A percentile compares a stretch with the other conserved stretches of the same genome.
Conservation (phyloP, 2,888 invertebrate species). For the Tipula helvola region DNA sequence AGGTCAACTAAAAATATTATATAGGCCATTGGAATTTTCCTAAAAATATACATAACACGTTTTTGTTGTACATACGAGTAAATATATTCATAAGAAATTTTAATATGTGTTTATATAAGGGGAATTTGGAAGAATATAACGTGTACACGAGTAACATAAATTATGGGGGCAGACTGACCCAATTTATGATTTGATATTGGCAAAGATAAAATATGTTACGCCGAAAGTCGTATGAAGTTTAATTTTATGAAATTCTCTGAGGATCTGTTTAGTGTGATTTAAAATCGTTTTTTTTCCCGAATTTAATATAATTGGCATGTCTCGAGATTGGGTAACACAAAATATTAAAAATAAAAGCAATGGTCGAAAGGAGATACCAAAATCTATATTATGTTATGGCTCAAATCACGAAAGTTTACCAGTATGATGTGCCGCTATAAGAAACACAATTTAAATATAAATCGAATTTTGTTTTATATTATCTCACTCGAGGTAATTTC, state of each 20-base stretch:
- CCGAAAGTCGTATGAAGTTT: neutral
- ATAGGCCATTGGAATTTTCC: neutral
- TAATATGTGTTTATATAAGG: neutral
- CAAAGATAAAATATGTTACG: neutral
- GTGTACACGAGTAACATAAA: neutral
- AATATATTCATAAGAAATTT: neutral
- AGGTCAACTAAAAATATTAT: neutral
- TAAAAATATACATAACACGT: neutral
- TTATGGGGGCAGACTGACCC: neutral
- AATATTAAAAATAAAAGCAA: neutral
- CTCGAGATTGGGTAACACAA: neutral
- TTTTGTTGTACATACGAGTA: neutral
- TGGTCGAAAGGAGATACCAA: neutral
- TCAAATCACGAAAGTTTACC: neutral
- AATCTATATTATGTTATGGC: neutral
- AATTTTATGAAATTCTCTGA: neutral
- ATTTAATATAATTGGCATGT: neutral
- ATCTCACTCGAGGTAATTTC: neutral
- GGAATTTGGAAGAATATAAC: neutral
- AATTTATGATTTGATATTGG: neutral
- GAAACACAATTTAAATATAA: neutral
- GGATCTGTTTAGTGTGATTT: neutral
- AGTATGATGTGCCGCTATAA: neutral
- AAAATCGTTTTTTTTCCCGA: neutral
- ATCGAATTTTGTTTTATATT: neutral